Evolutionary conservation across 2,888 invertebrate genomes (phyloP).

Genomic region (Andrena camellia): DNA sequence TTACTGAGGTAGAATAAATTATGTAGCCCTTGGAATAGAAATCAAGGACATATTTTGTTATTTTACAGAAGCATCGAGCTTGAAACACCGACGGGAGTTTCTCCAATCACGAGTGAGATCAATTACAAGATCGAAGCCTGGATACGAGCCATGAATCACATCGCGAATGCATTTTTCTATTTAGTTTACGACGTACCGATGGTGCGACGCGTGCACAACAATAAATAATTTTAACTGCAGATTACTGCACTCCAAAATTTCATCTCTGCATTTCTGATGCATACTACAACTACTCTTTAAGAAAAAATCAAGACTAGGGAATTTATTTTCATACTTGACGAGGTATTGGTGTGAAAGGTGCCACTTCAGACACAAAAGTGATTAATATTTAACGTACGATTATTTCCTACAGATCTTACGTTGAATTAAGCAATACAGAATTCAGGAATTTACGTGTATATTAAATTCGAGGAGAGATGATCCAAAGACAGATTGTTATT

Average conservation of each 20-base stretch:
- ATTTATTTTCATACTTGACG: constrained; percentile 16
- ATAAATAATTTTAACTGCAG: constrained; percentile 39
- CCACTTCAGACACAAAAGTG: too few relatives aligned
- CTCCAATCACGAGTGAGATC: constrained; percentile 86
- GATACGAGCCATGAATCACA: constrained; percentile 85
- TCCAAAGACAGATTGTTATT: neutral
- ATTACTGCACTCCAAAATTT: neutral
- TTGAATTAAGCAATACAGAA: neutral
- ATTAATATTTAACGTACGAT: neutral
- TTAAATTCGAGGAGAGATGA: neutral
- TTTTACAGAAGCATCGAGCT: constrained; percentile 69
- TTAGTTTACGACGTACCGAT: constrained; percentile 87
- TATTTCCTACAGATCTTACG: neutral
- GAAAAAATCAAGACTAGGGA: neutral
- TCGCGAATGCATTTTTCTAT: constrained; percentile 87
- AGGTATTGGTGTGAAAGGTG: neutral
- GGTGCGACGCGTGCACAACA: constrained; percentile 84
- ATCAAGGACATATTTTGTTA: neutral
- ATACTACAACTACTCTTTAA: neutral
- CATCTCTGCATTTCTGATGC: neutral
- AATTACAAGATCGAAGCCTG: constrained; percentile 85
- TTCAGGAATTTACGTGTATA: neutral
- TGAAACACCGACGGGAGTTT: constrained; percentile 77
- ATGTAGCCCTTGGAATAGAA: too few relatives aligned
- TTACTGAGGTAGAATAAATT: too few relatives aligned